Base-by-base conservation (phyloP, 1,140 invertebrate genomes). In the Orchesella cincta region DNA sequence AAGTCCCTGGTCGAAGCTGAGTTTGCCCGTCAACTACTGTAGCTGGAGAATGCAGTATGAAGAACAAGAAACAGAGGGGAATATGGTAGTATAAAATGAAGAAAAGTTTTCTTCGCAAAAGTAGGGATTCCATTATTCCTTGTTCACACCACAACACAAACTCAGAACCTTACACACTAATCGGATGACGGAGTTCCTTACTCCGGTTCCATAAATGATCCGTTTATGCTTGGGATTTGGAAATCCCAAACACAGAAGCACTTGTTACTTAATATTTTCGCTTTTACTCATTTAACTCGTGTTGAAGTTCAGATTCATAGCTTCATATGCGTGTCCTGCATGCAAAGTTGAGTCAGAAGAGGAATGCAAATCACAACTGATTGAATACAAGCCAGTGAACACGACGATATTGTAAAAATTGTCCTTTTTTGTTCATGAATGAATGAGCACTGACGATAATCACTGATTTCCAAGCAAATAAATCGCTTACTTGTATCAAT, bases 201-300 rank as follows among this genome's bases (percentile, higher is more conserved):
- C 52, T 14, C 23, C 52, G 52, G 5, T 57, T 57, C 52, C 52
- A 57, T 57, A 3, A 57, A 57, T 57, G 23, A 57, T n/a, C 52
- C 12, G 52, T 12, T 57, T 26, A 14, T 23, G 14, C 8, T 3
- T 14, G 52, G 52, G 52, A 57, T 57, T 57, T 14, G 23, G 23
- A 57, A 57, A 57, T 57, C 52, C 52, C 52, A 57, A 14, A 46
- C n/a, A n/a, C n/a, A n/a, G n/a, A n/a, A n/a, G n/a, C n/a, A n/a
- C n/a, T n/a, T n/a, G n/a, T n/a, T n/a, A n/a, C n/a, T n/a, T n/a
- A n/a, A n/a, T n/a, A n/a, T n/a, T n/a, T n/a, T n/a, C n/a, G n/a
- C n/a, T n/a, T n/a, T n/a, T n/a, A n/a, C n/a, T n/a, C n/a, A n/a
- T n/a, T n/a, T n/a, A n/a, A n/a, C n/a, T n/a, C n/a, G n/a, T n/a